Base-by-base conservation (phyloP, 2,797 vertebrate species). In the Lacerta viridis region DNA sequence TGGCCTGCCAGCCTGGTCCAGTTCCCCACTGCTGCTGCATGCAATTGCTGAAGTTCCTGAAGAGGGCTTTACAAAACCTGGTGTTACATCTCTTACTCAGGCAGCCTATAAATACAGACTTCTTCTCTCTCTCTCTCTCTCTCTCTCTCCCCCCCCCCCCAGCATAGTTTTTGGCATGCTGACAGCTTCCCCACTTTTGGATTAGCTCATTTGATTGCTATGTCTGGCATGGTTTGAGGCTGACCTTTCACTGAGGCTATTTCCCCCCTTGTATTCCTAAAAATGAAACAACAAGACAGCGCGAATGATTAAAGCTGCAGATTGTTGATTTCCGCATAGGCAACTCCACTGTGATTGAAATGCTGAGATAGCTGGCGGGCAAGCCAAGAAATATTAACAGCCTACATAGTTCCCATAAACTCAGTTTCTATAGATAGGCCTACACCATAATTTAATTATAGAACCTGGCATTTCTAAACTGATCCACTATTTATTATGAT, bases 341-440 rank as follows among this genome's bases (percentile, higher is more conserved):
- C 90, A 90, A 87, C 43, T 43, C 1, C 64, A 81, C 27, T 81
- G 83, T 92, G 50, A 80, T 87, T 84, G 55, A 94, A 91, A 64
- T 50, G 89, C 5, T 86, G 74, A 91, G 23, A 68, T 1, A 89
- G 20, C 17, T 90, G 78, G 80, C n/a, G 72, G 76, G 79, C 88
- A 92, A 93, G 81, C 0, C 0, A 1, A 43, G 33, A 91, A 92
- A 93, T 80, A 83, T 81, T 83, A 66, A 50, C 0, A 0, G 15
- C 33, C 69, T 5, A 92, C 79, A 78, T 61, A 61, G 25, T 85
- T 64, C 25, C 13, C 20, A 41, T 85, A 41, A 27, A 75, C 4
- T n/a, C 43, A 50, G 10, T 69, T 75, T 61, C 72, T 85, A 61
- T 76, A 61, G 27, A 75, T 43, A 76, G 33, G 23, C 20, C 9